These are phyloP conservation scores for Odontocolon sp. DNA, from an alignment of 2,888 invertebrate genomes.

Conservation along the genomic window DNA sequence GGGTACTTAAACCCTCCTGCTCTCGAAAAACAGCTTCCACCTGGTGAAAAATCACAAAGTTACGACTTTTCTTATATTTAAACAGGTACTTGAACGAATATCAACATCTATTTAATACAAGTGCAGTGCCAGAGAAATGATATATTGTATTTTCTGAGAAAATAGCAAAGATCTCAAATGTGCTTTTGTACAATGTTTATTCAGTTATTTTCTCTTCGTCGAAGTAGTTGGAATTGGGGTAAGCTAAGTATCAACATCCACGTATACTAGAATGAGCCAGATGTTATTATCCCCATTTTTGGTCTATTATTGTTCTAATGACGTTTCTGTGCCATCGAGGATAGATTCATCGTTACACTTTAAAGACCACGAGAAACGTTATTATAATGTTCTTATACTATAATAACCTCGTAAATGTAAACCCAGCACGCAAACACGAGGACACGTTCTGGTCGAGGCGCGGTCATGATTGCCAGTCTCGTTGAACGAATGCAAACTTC, in stretches of 20 bases:
- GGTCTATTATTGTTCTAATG: not conserved
- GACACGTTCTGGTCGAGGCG: conserved; percentile 26
- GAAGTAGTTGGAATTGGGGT: not conserved
- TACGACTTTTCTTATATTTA: conserved; percentile 1
- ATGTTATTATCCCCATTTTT: not conserved
- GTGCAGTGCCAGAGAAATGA: not conserved
- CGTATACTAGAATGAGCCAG: not conserved
- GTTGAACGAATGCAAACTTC: conserved; percentile 49
- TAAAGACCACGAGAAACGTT: not conserved
- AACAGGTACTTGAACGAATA: not conserved
- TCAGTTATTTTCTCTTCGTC: not conserved
- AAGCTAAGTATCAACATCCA: not conserved
- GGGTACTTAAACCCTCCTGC: too few species aligned
- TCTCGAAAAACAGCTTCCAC: not conserved
- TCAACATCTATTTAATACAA: not conserved
- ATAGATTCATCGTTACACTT: not conserved
- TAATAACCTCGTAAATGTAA: conserved; percentile 41
- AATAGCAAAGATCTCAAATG: not conserved
- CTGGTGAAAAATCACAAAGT: not conserved
- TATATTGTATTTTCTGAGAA: conserved; percentile 25
- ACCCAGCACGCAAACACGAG: conserved; percentile 46
- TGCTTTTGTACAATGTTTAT: not conserved
- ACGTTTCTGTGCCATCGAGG: not conserved
- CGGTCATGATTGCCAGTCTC: conserved; percentile 46
- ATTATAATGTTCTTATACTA: not conserved